Percentiles rank a stretch among this genome's conserved stretches.
phyloP scores from a whole-genome alignment of 2,888 invertebrate species.

The Xestia sexstrigata region DNA sequence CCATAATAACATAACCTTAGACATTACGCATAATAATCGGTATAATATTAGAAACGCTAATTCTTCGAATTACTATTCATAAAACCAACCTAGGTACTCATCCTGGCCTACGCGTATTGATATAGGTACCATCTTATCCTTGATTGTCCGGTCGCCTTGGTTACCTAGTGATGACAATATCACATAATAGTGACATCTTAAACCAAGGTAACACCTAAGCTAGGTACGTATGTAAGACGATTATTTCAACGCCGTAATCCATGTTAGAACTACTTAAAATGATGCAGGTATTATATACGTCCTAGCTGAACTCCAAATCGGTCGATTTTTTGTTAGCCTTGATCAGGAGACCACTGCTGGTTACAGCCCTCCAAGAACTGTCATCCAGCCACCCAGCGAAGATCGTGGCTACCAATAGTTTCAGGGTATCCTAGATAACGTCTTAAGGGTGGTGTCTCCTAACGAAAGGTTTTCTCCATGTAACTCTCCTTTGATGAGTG shows the following conservation, averaged over 20 bases:
- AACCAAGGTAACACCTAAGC: conserved; percentile 4
- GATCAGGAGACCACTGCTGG: background rate
- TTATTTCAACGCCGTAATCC: background rate
- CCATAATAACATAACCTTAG: background rate
- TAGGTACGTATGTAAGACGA: background rate
- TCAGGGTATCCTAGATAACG: background rate
- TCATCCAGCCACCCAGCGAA: background rate
- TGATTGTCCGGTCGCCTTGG: conserved; percentile 29
- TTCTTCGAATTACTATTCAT: background rate
- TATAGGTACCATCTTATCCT: conserved; percentile 34
- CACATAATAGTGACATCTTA: conserved; percentile 14
- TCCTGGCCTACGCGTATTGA: conserved; percentile 24
- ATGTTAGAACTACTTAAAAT: background rate
- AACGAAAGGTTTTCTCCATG: too few species aligned
- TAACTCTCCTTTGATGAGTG: too few species aligned
- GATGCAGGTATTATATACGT: background rate
- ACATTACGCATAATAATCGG: conserved; percentile 4
- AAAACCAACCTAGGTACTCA: conserved; percentile 7
- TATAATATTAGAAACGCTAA: too few species aligned
- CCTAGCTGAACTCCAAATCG: background rate
- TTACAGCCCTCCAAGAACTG: background rate
- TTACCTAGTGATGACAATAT: conserved; percentile 22
- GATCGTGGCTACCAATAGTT: background rate
- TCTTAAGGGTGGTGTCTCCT: too few species aligned
- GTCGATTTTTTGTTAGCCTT: background rate